A percentile compares a stretch with the other conserved stretches of the same genome.
Conservation (phyloP, 2,888 invertebrate genomes). For the Oligia strigilis region DNA sequence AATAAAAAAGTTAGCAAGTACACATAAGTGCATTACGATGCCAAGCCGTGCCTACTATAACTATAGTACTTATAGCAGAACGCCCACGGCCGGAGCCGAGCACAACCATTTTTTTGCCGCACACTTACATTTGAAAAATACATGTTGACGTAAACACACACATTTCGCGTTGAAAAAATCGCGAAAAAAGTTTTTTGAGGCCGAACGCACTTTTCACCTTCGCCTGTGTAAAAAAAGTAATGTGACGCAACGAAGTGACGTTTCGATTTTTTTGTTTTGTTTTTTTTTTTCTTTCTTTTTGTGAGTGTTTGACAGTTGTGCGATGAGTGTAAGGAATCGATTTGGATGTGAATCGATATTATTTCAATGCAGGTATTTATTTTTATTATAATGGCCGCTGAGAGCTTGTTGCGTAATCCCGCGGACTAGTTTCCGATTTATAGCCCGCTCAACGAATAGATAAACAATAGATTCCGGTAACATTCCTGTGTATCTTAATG, state of each 20-base stretch:
- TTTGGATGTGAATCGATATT: conserved; percentile 71
- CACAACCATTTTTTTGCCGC: conserved; percentile 88
- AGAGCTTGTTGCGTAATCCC: conserved; percentile 64
- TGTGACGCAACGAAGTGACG: conserved; percentile 60
- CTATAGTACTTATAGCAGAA: conserved; percentile 85
- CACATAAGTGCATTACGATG: conserved; percentile 90
- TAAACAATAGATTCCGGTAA: conserved; percentile 67
- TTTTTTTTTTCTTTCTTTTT: conserved; percentile 58
- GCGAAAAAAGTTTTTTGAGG: conserved; percentile 41
- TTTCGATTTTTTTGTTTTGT: conserved; percentile 47
- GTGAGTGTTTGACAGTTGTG: conserved; percentile 74
- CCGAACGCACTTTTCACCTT: conserved; percentile 50
- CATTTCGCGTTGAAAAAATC: conserved; percentile 79
- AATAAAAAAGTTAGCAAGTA: conserved; percentile 90
- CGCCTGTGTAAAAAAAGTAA: conserved; percentile 45
- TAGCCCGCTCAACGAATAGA: conserved; percentile 57
- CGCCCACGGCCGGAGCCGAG: conserved; percentile 86
- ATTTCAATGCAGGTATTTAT: conserved; percentile 84
- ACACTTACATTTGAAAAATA: conserved; percentile 88
- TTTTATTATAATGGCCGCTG: conserved; percentile 57
- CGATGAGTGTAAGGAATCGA: conserved; percentile 73
- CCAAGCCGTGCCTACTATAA: conserved; percentile 83
- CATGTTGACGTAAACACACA: conserved; percentile 89
- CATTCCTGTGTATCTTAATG: conserved; percentile 59
- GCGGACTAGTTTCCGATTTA: conserved; percentile 68